Evolutionary conservation across 2,797 vertebrate species (phyloP), one percentile per base, ranked within the genome.

Genomic region (Eulemur coronatus): DNA sequence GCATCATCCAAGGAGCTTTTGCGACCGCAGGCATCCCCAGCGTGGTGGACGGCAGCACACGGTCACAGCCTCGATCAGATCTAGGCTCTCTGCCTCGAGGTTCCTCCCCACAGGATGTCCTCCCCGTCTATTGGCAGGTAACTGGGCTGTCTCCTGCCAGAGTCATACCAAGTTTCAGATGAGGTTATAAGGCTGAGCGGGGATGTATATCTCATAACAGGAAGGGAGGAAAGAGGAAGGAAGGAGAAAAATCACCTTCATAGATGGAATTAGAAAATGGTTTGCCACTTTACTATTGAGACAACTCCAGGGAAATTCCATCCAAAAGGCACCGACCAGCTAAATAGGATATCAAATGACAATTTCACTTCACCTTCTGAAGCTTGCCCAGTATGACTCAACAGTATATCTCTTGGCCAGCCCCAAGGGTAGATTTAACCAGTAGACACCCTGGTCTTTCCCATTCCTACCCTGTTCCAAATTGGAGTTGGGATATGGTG

Each of bases 261-360:
- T 17, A 67, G 89, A 20, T 92, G 76, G 72, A 92, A 95, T 97
- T 95, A 95, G 87, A 92, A 93, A 84, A 65, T 7, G 2, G 50
- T 90, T 95, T 94, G 80, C 75, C 48, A 46, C 94, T 90, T 97
- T 69, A 86, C 35, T 70, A 1, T 38, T 80, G 85, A 88, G 92
- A 78, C 55, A 43, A 18, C 50, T 43, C 92, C 80, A 82, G 81
- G 59, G 96, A 96, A 92, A 95, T 89, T 80, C 85, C 79, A 7
- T 89, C 92, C 20, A 14, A 69, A 88, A 79, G n/a, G 14, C 2
- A 33, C n/a, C 41, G 55, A 15, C 84, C 61, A 55, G 48, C 75
- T 75, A 57, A 46, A 48, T 5, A 8, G 52, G 57, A 72, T 81
- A 35, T 75, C 63, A 5, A 6, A 35, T 73, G 65, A 26, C 7